Percentiles rank a stretch among this genome's conserved stretches.
Conservation (phyloP, 1,140 invertebrate genomes). For the Stegodyphus mimosarum region DNA sequence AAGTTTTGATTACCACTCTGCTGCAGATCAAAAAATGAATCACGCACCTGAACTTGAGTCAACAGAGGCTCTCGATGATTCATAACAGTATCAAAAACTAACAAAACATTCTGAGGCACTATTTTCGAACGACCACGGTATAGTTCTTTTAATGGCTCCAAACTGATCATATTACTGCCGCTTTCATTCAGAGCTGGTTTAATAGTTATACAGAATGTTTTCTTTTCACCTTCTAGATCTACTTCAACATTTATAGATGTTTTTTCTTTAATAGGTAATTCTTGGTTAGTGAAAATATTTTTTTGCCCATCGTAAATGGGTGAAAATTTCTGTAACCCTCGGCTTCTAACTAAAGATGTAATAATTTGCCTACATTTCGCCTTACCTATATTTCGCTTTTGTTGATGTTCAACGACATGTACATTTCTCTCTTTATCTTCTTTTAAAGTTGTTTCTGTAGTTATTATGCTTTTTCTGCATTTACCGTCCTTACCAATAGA, state of each 20-base stretch:
- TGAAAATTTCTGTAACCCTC: not conserved
- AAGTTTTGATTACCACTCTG: not conserved
- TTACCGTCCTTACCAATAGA: not conserved
- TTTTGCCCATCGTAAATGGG: constrained; percentile 33
- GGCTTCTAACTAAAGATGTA: not conserved
- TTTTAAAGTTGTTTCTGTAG: not conserved
- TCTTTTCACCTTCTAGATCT: not conserved
- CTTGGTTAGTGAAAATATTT: constrained; percentile 13
- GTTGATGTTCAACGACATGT: not conserved
- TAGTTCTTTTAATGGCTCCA: not conserved
- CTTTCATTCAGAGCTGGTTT: constrained; percentile 23
- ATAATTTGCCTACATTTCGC: not conserved
- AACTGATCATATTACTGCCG: constrained; percentile 3
- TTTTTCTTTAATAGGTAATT: constrained; percentile 8
- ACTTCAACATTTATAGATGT: not conserved
- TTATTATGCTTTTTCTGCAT: not conserved
- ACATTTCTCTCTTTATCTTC: not conserved
- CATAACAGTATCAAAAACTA: constrained; percentile 26
- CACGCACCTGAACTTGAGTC: not conserved
- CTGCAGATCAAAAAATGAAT: constrained; percentile 13
- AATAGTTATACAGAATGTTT: not conserved
- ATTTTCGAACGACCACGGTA: not conserved
- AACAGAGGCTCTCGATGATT: not conserved
- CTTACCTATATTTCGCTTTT: not conserved
- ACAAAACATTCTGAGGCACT: not conserved